phyloP scores from a whole-genome alignment of 1,140 invertebrate species.

The Drosophila sturtevanti region DNA sequence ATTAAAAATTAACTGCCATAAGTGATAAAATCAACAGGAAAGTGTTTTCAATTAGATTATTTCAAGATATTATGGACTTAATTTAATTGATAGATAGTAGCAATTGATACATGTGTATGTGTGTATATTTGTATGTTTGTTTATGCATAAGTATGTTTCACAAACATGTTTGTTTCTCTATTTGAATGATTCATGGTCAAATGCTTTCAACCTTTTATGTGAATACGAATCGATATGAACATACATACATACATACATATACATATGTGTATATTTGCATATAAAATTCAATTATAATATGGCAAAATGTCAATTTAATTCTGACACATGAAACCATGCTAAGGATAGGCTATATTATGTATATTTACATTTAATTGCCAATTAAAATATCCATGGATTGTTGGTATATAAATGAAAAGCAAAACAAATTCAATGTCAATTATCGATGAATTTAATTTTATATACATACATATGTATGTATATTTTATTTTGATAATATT shows the following conservation, averaged over 20 bases:
- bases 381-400: not conserved
- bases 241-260: no score
- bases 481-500: no score
- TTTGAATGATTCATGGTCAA: not conserved
- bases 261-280: no score
- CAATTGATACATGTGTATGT: not conserved
- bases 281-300: not conserved
- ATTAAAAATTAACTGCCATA: not conserved
- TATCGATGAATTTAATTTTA: no score
- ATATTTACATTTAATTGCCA: slow-evolving; percentile 2
- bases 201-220: slow-evolving; percentile 1
- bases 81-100: not conserved
- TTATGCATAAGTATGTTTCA: not conserved
- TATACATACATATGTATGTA: no score
- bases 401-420: no score
- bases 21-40: not conserved
- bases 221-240: not conserved
- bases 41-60: not conserved
- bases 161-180: not conserved
- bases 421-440: no score
- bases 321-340: not conserved
- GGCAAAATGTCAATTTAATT: not conserved
- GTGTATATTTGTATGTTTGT: no score
- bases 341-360: not conserved
- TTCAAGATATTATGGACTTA: not conserved